Percentiles rank a stretch among this genome's conserved stretches.
These are phyloP conservation scores for Tryphoninae sp. DNA, from an alignment of 2,888 invertebrate species.

Conservation along the genomic window DNA sequence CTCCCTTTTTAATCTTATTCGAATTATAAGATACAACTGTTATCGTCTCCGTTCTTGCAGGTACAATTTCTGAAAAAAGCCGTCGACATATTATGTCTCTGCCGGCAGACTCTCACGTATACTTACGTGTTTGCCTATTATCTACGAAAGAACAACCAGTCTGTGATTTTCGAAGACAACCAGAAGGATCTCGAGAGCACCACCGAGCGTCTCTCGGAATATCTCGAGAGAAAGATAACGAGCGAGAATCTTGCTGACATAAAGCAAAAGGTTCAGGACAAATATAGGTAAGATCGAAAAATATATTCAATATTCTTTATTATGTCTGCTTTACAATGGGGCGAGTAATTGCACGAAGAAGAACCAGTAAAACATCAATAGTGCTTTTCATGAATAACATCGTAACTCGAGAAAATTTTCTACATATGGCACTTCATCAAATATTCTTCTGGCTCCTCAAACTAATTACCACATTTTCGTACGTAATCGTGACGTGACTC, in stretches of 20 bases:
- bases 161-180: constrained; percentile 99
- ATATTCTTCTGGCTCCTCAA: too few relatives aligned
- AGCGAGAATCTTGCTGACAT: constrained; percentile 98
- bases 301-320: constrained; percentile 18
- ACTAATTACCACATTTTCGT: too few relatives aligned
- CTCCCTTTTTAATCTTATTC: too few relatives aligned
- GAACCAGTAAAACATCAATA: too few relatives aligned
- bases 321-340: constrained; percentile 22
- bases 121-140: constrained; percentile 99
- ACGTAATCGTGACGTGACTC: too few relatives aligned
- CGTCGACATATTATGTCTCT: constrained; percentile 97
- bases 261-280: constrained; percentile 99
- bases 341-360: not conserved
- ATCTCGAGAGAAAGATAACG: constrained; percentile 98
- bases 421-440: too few relatives aligned
- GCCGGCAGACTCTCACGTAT: constrained; percentile 99
- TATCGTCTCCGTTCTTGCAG: constrained; percentile 78
- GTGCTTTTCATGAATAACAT: too few relatives aligned
- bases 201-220: constrained; percentile 98
- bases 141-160: constrained; percentile 98
- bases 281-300: constrained; percentile 89
- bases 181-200: constrained; percentile 99
- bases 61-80: constrained; percentile 99
- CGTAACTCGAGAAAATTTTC: too few relatives aligned
- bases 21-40: constrained; percentile 6